Percentiles rank a stretch among this genome's conserved stretches.
phyloP scores from a whole-genome alignment of 2,797 vertebrate genomes.

The Buphagus erythrorhynchus region DNA sequence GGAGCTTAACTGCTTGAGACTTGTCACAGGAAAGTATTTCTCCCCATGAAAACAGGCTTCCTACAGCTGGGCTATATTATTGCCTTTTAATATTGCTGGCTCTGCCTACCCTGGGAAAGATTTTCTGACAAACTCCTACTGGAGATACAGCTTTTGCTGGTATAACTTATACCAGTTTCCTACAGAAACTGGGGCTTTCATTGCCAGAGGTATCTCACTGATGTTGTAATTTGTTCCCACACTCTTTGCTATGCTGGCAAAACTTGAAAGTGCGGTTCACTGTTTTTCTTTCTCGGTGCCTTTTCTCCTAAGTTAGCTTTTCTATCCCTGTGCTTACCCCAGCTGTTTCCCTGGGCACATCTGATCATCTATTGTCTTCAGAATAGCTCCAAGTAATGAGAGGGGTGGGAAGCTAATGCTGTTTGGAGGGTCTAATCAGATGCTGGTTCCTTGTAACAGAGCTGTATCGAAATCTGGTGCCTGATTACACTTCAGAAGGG shows the following conservation, averaged over 20 bases:
- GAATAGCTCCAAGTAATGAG: conserved; percentile 4
- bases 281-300: neutral
- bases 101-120: conserved; percentile 52
- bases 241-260: conserved; percentile 65
- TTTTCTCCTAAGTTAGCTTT: conserved; percentile 54
- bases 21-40: conserved; percentile 66
- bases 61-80: conserved; percentile 59
- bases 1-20: conserved; percentile 52
- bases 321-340: conserved; percentile 19
- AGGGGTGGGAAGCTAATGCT: conserved; percentile 2
- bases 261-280: conserved; percentile 59
- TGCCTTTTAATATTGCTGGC: conserved; percentile 59
- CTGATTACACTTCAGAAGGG: neutral
- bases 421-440: neutral
- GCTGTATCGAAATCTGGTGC: neutral
- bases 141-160: conserved; percentile 50
- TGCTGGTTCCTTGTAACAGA: neutral
- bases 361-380: conserved; percentile 46
- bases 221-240: conserved; percentile 67
- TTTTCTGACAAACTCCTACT: conserved; percentile 55
- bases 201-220: conserved; percentile 59
- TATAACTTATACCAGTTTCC: conserved; percentile 55
- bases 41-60: conserved; percentile 54
- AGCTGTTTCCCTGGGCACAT: conserved; percentile 62
- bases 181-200: conserved; percentile 63